Evolutionary conservation across 2,888 invertebrate genomes (phyloP).

Genomic region (Amblyjoppa fuscipennis): DNA sequence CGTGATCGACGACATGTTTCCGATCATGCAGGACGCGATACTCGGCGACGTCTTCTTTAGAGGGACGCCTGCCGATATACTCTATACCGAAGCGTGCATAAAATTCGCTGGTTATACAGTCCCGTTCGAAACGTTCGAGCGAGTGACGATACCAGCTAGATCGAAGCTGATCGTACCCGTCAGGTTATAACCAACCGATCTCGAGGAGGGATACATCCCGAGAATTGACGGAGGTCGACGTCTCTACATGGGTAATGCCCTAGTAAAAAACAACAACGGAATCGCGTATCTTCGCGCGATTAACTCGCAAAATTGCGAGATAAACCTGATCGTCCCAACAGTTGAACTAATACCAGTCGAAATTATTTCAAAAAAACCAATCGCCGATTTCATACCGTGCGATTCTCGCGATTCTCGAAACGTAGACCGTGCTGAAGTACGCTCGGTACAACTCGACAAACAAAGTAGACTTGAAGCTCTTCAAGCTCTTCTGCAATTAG

Average conservation of each 20-base stretch:
- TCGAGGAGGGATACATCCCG: conserved; percentile 24
- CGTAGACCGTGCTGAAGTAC: neutral
- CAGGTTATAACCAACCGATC: neutral
- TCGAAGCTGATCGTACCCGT: neutral
- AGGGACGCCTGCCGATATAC: conserved; percentile 25
- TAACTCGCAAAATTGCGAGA: neutral
- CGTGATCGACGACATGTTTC: neutral
- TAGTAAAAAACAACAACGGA: conserved; percentile 20
- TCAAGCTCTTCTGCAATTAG: neutral
- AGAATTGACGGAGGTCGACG: conserved; percentile 12
- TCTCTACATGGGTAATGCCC: conserved; percentile 33
- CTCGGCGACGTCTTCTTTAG: conserved; percentile 24
- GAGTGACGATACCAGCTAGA: conserved; percentile 22
- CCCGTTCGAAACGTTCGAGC: conserved; percentile 37
- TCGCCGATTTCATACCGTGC: neutral
- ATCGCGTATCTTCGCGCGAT: conserved; percentile 20
- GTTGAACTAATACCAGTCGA: conserved; percentile 20
- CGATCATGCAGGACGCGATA: conserved; percentile 31
- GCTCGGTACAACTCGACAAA: no score
- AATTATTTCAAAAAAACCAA: neutral
- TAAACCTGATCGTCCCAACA: neutral
- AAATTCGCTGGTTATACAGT: conserved; percentile 10
- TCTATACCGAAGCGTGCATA: conserved; percentile 33
- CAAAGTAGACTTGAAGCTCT: neutral
- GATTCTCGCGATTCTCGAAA: neutral